Evolutionary conservation across 2,113 vertebrate species (phyloP).

Genomic region (Lontra canadensis): DNA sequence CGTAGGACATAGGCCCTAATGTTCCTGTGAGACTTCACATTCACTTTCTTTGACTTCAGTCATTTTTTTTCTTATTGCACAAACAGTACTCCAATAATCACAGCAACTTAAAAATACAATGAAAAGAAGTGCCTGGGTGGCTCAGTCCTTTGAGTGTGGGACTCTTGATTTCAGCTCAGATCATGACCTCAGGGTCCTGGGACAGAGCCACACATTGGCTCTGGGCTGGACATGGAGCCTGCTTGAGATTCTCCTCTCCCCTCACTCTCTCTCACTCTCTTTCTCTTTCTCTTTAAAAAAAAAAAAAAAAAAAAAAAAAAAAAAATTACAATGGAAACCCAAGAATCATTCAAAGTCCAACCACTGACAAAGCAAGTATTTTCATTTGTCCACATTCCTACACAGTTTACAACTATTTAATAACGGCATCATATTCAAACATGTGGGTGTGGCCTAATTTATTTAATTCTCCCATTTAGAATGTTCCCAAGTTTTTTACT

Average conservation of each 20-base stretch:
- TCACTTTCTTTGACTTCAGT: background rate
- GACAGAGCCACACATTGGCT: background rate
- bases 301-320: background rate
- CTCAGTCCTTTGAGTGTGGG: background rate
- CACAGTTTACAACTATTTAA: background rate
- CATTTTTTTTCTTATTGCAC: conserved; percentile 1
- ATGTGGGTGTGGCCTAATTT: background rate
- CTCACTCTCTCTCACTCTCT: too few relatives aligned
- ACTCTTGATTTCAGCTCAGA: background rate
- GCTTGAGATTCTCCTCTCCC: background rate
- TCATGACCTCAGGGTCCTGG: background rate
- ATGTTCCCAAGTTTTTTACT: background rate
- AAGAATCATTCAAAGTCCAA: background rate
- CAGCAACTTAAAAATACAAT: background rate
- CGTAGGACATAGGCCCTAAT: background rate
- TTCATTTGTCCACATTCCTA: background rate
- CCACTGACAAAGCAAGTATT: background rate
- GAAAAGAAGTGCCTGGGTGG: background rate
- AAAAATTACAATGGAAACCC: background rate
- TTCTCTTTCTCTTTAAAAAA: background rate
- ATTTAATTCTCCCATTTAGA: background rate
- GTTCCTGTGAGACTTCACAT: background rate
- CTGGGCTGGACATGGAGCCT: background rate
- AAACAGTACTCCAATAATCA: conserved; percentile 38
- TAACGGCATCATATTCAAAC: background rate